Base-by-base conservation (phyloP, 1,140 invertebrate species). In the Aricia agestis region DNA sequence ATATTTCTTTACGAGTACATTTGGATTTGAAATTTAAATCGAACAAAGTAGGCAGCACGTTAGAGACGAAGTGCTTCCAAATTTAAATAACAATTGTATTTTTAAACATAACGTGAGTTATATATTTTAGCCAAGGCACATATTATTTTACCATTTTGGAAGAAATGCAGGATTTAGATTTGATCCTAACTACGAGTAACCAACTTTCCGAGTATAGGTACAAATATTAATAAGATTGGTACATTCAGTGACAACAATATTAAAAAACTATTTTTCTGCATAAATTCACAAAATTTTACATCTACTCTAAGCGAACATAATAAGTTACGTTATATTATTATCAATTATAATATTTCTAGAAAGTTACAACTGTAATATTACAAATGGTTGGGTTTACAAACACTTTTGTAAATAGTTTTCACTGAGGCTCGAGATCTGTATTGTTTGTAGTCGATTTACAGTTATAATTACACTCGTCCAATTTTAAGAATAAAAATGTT, bases 241-340 rank as follows among this genome's bases (percentile, higher is more conserved):
- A 91, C 87, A 89, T 89, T 86, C 81, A 88, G 85, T 91, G 89
- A 91, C 86, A 91, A 90, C 89, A 91, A 90, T 91, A 88, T 91
- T 91, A 90, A 91, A 91, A 91, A 91, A 91, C 89, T 91, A 91
- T 90, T 74, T 82, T 87, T 91, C 86, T 89, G 89, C 89, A 87
- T 89, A 89, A 91, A 88, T 85, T 88, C 87, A 87, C 82, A 86
- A 90, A 90, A 88, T 89, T 85, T 88, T 87, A 87, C 84, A 85
- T 84, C 87, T 90, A 90, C 86, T 88, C 89, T 91, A 91, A 91
- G 87, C 86, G 82, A 89, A 91, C 84, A 81, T 86, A 85, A 86
- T 82, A 77, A 77, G 71, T 77, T 75, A 73, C 81, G 79, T 76
- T 80, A 85, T 86, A 78, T 87, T 77, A 70, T 84, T 74, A 82